Conservation (phyloP, 2,888 invertebrate species). For the Pheosia gnoma region DNA sequence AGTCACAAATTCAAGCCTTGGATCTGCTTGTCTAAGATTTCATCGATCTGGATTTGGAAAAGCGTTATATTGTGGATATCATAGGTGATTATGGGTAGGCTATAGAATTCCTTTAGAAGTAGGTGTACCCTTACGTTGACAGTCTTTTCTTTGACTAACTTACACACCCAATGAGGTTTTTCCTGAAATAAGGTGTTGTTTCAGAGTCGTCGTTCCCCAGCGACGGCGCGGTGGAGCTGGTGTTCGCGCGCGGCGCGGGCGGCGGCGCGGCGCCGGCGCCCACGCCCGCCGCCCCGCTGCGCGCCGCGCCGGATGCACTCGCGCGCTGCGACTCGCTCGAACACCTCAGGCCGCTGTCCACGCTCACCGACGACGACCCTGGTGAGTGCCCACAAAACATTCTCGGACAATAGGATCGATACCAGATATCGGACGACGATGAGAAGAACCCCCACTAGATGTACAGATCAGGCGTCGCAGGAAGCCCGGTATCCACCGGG, state of each 20-base stretch:
- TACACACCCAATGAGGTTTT: neutral
- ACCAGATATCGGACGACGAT: too few relatives aligned
- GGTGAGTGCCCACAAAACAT: constrained; percentile 48
- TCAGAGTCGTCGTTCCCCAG: constrained; percentile 92
- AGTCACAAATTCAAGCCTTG: too few relatives aligned
- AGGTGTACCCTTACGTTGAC: neutral
- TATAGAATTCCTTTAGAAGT: too few relatives aligned
- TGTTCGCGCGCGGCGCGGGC: constrained; percentile 86
- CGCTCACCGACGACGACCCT: constrained; percentile 75
- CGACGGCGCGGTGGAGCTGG: constrained; percentile 93
- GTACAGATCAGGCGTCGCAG: too few relatives aligned
- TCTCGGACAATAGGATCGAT: too few relatives aligned
- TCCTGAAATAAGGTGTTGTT: neutral
- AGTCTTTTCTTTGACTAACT: neutral
- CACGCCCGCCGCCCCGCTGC: constrained; percentile 88
- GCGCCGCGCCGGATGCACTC: constrained; percentile 88
- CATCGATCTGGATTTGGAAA: too few relatives aligned
- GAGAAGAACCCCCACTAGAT: too few relatives aligned
- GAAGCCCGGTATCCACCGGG: too few relatives aligned
- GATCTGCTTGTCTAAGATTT: too few relatives aligned
- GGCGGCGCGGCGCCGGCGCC: constrained; percentile 86
- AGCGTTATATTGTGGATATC: too few relatives aligned
- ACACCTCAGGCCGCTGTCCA: constrained; percentile 75
- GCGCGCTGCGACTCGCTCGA: constrained; percentile 92
- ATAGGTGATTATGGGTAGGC: too few relatives aligned